Evolutionary conservation across 2,113 vertebrate genomes (phyloP).

Genomic region (Notothenia rossii): DNA sequence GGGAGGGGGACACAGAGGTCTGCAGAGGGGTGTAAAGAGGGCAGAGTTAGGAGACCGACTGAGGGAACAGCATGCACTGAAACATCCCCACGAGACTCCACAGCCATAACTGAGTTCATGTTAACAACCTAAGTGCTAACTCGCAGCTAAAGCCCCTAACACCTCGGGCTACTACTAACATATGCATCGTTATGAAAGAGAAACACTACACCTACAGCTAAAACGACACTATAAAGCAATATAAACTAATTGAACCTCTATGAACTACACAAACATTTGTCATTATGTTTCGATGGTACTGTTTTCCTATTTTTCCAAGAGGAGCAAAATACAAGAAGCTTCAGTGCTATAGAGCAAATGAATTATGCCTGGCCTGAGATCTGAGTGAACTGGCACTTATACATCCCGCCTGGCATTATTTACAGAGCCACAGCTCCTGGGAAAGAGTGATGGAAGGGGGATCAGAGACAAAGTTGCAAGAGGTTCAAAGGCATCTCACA

Average conservation of each 20-base stretch:
- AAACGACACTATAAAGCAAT: background rate
- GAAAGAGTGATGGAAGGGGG: slow-evolving; percentile 60
- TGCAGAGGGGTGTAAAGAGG: slow-evolving; percentile 24
- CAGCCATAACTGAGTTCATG: slow-evolving; percentile 50
- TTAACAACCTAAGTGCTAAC: slow-evolving; percentile 52
- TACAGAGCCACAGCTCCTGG: slow-evolving; percentile 70
- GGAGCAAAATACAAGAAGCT: slow-evolving; percentile 37
- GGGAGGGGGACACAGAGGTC: slow-evolving; percentile 17
- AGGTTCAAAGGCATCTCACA: slow-evolving; percentile 62
- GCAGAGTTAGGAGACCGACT: slow-evolving; percentile 26
- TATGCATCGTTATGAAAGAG: slow-evolving; percentile 18
- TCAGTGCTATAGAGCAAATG: slow-evolving; percentile 45
- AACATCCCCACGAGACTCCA: slow-evolving; percentile 45
- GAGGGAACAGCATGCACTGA: slow-evolving; percentile 45
- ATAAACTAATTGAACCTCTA: background rate
- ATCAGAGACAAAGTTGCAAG: slow-evolving; percentile 53
- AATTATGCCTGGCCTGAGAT: slow-evolving; percentile 63
- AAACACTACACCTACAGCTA: slow-evolving; percentile 3
- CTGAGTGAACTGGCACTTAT: slow-evolving; percentile 45
- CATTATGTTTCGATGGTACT: slow-evolving; percentile 11
- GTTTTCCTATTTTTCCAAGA: slow-evolving; percentile 38
- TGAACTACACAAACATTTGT: slow-evolving; percentile 25
- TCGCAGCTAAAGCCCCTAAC: slow-evolving; percentile 35
- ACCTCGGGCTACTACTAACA: slow-evolving; percentile 28
- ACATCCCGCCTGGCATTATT: slow-evolving; percentile 69